Base-by-base conservation (phyloP, 2,888 invertebrate species). In the Tanytarsus gracilentus region DNA sequence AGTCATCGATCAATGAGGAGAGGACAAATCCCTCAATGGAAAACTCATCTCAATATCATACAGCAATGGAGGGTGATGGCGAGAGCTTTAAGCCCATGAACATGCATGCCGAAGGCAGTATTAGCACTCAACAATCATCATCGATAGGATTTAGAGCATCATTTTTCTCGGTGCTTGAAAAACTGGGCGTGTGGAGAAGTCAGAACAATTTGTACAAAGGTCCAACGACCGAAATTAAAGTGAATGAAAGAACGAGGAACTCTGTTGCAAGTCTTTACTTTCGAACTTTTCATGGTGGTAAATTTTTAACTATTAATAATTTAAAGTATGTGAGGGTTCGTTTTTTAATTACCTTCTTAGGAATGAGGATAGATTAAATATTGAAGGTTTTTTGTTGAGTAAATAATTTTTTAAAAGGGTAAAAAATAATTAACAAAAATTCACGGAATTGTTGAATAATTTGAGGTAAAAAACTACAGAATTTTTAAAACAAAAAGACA, bases 111-210 rank as follows among this genome's bases (percentile, higher is more conserved):
- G 23, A 16, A 1, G 58, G 21, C 9, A 58, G 58, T 25, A 27
- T 30, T 11, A 48, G 48, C 23, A 58, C 40, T 26, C 51, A 50
- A 61, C 55, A 53, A 61, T 53, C 61, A 18, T 52, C 56, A 8
- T 27, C 23, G 8, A 58, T 48, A 39, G 68, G 70, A 53, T 62
- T 69, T 18, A 63, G 65, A 18, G 64, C 66, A 16, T 68, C 67
- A 27, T 62, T 71, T 5, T 65, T 67, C 62, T 67, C 68, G 7
- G 66, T 69, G n/a, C 62, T 70, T 52, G 66, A 67, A 25, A 69
- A 68, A 61, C 63, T 70, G 14, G 66, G 68, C 23, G 64, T 69
- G 50, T 69, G 68, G 68, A 67, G 66, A 48, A 66, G 63, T 63
- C 66, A 61, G 48, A 61, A 59, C 40, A 52, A 48, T 50, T 33